A percentile compares a stretch with the other conserved stretches of the same genome.
phyloP scores from a whole-genome alignment of 2,113 vertebrate genomes.

The Formicarius rufipectus region DNA sequence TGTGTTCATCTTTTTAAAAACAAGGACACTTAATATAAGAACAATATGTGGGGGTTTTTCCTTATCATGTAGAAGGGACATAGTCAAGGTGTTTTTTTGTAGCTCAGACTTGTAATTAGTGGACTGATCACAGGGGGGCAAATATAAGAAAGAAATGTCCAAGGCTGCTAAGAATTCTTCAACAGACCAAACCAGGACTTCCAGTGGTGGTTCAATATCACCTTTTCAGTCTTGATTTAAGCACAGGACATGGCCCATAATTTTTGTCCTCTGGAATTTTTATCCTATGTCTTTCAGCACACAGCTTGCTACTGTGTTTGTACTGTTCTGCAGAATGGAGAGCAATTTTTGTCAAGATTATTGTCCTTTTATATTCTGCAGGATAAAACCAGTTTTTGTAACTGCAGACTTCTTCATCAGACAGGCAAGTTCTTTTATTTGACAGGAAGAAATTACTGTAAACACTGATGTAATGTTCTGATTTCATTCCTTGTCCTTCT shows the following conservation, averaged over 20 bases:
- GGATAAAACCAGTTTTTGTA: not conserved
- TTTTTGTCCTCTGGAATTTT: slow-evolving; percentile 24
- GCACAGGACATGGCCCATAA: not conserved
- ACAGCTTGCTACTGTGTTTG: not conserved
- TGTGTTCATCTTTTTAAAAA: not conserved
- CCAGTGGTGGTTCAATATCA: not conserved
- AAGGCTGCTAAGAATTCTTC: not conserved
- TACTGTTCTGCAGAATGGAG: not conserved
- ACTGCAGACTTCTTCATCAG: not conserved
- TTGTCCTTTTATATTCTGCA: not conserved
- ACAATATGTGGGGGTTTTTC: not conserved
- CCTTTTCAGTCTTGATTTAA: slow-evolving; percentile 9
- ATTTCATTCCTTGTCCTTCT: not conserved
- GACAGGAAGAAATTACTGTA: not conserved
- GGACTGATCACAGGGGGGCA: not conserved
- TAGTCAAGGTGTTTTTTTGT: not conserved
- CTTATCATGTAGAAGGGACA: not conserved
- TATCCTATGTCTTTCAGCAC: not conserved
- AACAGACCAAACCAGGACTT: not conserved
- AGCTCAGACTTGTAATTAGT: not conserved
- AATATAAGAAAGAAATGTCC: not conserved
- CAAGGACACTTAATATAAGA: not conserved
- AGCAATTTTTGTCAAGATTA: not conserved
- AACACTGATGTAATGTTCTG: not conserved
- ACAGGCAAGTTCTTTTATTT: not conserved